Evolutionary conservation across 2,888 invertebrate species (phyloP), one percentile per base, ranked within the genome.

Genomic region (Artemia sinica): DNA sequence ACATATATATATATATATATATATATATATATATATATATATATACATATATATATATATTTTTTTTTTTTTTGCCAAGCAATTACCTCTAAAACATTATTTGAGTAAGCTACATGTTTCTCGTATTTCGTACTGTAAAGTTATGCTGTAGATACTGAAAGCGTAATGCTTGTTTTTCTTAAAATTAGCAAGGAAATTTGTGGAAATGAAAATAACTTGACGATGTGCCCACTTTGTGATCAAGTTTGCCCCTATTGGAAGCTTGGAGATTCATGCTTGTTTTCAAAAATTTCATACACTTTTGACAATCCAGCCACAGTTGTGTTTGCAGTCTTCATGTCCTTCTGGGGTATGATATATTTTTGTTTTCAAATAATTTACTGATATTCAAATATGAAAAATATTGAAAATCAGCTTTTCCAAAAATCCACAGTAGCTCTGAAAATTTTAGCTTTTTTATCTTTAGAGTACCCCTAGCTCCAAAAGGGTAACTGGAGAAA

Each of bases 261-360:
- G 72, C 76, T 83, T 28, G 78, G 79, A 41, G 81, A 81, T 70
- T 80, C 81, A n/a, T 83, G 82, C 74, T 75, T 79, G 48, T 80
- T 79, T 72, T 77, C 79, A 41, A 77, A 76, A 71, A 75, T 82
- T 7, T 77, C 80, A 12, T 82, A 82, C 74, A 76, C 82, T 52
- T 82, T 83, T 74, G 82, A 83, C 74, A 81, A 83, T 72, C 80
- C 81, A 5, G 81, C 81, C n/a, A 82, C 82, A 3, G 81, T 82
- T 49, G 79, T 81, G 74, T 82, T 80, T 72, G 79, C 82, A 7
- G 76, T 82, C 52, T 81, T 82, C 73, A 78, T 82, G 71, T 80
- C 81, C 8, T 80, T 82, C 74, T 82, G 82, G 82, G 81, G 81
- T 81, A 74, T 9, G 58, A 14, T n/a, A 14, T 14, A 9, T 14